These are phyloP conservation scores for Vireo griseus DNA, from an alignment of 2,797 vertebrate species.

Conservation along the genomic window DNA sequence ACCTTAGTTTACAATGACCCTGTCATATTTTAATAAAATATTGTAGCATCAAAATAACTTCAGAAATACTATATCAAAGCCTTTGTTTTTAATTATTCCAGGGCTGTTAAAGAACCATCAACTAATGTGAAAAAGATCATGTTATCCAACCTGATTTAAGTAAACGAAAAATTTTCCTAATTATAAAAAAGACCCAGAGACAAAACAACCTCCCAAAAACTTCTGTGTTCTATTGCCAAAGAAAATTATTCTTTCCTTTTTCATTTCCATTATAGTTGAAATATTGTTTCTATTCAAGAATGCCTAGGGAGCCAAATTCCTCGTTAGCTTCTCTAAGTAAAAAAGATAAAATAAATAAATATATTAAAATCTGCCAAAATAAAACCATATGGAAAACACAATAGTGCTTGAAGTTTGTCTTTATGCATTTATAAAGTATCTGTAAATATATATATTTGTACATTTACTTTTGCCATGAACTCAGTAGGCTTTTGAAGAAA, in stretches of 20 bases:
- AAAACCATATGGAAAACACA: neutral
- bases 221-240: neutral
- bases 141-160: neutral
- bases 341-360: neutral
- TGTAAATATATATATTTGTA: neutral
- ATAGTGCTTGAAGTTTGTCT: accelerated
- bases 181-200: neutral
- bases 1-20: neutral
- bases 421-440: neutral
- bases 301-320: accelerated
- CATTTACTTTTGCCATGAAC: neutral
- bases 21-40: neutral
- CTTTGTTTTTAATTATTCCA: neutral
- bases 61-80: neutral
- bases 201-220: neutral
- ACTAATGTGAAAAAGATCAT: neutral
- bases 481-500: neutral
- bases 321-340: neutral
- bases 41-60: neutral
- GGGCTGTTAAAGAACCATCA: neutral
- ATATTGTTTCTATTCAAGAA: neutral
- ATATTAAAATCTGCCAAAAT: neutral
- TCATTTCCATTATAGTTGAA: neutral
- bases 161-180: neutral
- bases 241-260: neutral